Evolutionary conservation across 2,888 invertebrate species (phyloP), one percentile per base, ranked within the genome.

Genomic region (Boloria euphrosyne): DNA sequence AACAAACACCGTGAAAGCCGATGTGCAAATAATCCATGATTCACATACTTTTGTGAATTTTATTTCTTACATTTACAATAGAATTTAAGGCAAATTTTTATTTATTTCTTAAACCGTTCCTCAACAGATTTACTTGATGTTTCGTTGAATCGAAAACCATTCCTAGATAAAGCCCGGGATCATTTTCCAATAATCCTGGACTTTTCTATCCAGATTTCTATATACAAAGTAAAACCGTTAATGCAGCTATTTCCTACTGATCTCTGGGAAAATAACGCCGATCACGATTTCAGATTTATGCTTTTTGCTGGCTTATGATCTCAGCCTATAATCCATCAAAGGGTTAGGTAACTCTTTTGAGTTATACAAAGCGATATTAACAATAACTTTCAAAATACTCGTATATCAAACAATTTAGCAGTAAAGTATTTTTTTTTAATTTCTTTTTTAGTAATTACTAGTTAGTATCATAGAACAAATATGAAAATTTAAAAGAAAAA

Each of bases 101-200:
- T 77, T 64, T 80, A 79, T 76, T 80, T 76, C 76, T 78, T 76
- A 74, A 74, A 75, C 70, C 65, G 68, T 62, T 66, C 55, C 75
- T 75, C 71, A 73, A 76, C 76, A 78, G 80, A 84, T 84, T 83
- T 82, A 75, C 75, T 75, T 76, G 75, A 73, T 77, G 78, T 82
- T 78, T 74, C 74, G 73, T 72, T 74, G 76, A 82, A 83, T 84
- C 78, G 80, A 74, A 82, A 81, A 80, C 78, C 80, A 77, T 82
- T 82, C 78, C 76, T 70, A 70, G 77, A 71, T 76, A 77, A 74
- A 75, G 69, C 65, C 31, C 49, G 68, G 50, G 79, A 86, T 85
- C 77, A 85, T 80, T 85, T 84, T 83, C 81, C 86, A 84, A 86
- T 87, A 87, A 86, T 83, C 80, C 80, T 72, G 77, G 79, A 81